Evolutionary conservation across 2,888 invertebrate species (phyloP).

Genomic region (Orthosia gracilis): DNA sequence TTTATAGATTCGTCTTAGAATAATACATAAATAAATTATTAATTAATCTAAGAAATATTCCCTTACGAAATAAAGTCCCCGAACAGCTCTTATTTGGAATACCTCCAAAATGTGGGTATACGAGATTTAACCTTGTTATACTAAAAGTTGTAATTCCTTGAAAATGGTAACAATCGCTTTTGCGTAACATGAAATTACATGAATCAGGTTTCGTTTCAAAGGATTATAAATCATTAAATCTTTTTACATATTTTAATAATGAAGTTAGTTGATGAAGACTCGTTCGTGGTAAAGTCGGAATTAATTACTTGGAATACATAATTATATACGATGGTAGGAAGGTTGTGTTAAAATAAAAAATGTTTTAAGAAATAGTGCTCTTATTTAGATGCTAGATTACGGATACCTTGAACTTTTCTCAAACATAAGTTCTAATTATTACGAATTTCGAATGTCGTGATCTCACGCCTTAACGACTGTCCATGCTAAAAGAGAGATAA

Average conservation of each 20-base stretch:
- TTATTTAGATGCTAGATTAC: not conserved
- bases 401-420: constrained; percentile 27
- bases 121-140: constrained; percentile 53
- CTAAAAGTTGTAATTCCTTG: constrained; percentile 66
- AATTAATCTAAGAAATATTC: too few species aligned
- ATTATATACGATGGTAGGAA: not conserved
- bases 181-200: constrained; percentile 50
- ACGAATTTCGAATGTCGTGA: constrained; percentile 65
- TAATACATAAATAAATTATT: too few species aligned
- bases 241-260: constrained; percentile 2
- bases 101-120: constrained; percentile 22
- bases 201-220: constrained; percentile 41
- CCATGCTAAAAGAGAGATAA: constrained; percentile 31
- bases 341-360: not conserved
- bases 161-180: constrained; percentile 51
- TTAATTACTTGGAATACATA: not conserved
- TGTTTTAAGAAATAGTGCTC: not conserved
- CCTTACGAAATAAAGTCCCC: constrained; percentile 45
- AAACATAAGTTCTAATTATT: constrained; percentile 42
- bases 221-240: constrained; percentile 27
- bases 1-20: too few species aligned
- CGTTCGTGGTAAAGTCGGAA: not conserved
- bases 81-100: constrained; percentile 28
- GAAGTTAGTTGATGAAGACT: not conserved
- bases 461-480: constrained; percentile 54